Evolutionary conservation across 2,113 vertebrate species (phyloP).

Genomic region (Pollimyrus isidori): DNA sequence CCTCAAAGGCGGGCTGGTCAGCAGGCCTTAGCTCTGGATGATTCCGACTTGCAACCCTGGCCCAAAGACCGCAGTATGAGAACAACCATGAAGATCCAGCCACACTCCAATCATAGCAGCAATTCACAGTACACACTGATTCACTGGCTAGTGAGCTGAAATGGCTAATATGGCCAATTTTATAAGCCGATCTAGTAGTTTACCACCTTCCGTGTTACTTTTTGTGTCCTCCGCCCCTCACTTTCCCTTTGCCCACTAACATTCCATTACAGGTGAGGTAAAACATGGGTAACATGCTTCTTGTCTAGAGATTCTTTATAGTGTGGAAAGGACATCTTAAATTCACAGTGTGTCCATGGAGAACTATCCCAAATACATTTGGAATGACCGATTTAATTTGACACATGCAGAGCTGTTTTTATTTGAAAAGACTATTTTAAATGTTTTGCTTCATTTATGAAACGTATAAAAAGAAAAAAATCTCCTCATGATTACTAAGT

Average conservation of each 20-base stretch:
- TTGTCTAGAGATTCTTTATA: background rate
- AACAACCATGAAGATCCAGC: background rate
- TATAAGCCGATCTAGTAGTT: background rate
- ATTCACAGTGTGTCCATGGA: background rate
- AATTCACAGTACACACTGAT: background rate
- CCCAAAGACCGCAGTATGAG: background rate
- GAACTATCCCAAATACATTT: background rate
- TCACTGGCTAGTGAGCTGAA: background rate
- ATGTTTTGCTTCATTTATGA: background rate
- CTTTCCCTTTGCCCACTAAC: background rate
- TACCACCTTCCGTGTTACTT: background rate
- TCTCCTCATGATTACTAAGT: background rate
- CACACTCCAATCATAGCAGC: background rate
- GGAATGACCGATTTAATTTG: background rate
- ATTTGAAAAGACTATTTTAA: background rate
- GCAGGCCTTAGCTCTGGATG: constrained; percentile 49
- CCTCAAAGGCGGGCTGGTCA: constrained; percentile 38
- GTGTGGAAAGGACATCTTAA: background rate
- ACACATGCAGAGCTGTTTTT: background rate
- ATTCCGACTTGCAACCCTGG: constrained; percentile 51
- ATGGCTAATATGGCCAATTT: background rate
- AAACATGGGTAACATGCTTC: background rate
- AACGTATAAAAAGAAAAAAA: background rate
- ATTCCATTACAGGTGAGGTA: background rate
- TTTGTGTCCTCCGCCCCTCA: background rate